phyloP scores from a whole-genome alignment of 1,140 invertebrate species.

The Schlechtendalia chinensis region DNA sequence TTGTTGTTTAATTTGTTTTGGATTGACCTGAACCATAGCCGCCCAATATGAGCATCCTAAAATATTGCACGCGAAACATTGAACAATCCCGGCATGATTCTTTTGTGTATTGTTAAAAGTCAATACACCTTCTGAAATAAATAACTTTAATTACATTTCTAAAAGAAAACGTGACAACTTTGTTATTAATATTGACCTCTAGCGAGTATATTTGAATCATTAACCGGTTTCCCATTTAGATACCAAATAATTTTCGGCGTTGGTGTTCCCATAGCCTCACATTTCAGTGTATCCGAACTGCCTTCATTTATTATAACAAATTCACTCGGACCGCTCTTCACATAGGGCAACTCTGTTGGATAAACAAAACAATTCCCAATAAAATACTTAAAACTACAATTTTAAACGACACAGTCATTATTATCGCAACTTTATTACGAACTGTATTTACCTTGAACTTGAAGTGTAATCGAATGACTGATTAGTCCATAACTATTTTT shows the following conservation, averaged over 20 bases:
- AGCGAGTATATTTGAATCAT: constrained; percentile 60
- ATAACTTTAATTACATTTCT: constrained; percentile 19
- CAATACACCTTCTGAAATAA: constrained; percentile 60
- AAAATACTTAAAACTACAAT: too few species aligned
- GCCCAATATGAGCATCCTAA: constrained; percentile 68
- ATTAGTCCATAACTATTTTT: constrained; percentile 57
- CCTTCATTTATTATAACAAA: constrained; percentile 64
- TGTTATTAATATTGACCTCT: constrained; percentile 54
- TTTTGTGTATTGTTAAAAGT: constrained; percentile 71
- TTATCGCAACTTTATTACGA: neutral
- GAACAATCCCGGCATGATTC: constrained; percentile 80
- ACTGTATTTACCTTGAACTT: constrained; percentile 56
- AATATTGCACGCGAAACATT: constrained; percentile 83
- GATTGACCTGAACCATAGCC: constrained; percentile 69
- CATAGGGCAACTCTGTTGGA: constrained; percentile 61
- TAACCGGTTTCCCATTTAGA: constrained; percentile 73
- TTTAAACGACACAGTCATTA: too few species aligned
- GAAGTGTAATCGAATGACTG: constrained; percentile 58
- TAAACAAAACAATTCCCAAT: neutral
- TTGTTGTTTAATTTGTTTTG: constrained; percentile 67
- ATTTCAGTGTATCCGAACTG: constrained; percentile 65
- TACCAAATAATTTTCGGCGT: constrained; percentile 76
- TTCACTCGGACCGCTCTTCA: constrained; percentile 62
- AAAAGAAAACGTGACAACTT: neutral
- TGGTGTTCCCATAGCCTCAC: constrained; percentile 68